Conservation (phyloP, 1,140 invertebrate species). For the Octopus bimaculoides region DNA sequence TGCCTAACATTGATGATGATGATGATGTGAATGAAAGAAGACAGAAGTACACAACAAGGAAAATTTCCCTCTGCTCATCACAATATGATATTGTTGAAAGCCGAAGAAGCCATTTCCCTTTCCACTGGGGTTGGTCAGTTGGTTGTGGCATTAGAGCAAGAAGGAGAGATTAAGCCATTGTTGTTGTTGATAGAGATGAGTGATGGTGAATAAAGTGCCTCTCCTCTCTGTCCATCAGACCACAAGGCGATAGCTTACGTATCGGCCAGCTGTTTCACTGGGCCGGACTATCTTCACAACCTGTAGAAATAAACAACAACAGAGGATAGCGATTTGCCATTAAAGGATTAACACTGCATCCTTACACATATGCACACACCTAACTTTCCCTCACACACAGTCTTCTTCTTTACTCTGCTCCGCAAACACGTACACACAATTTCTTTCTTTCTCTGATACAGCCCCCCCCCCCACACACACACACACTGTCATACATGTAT, state of each 20-base stretch:
- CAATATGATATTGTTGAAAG: not conserved
- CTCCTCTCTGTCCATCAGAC: constrained; percentile 63
- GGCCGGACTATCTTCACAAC: constrained; percentile 97
- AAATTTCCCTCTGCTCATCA: not conserved
- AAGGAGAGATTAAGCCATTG: not conserved
- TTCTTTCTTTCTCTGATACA: no score
- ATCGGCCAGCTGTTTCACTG: constrained; percentile 96
- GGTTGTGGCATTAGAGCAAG: no score
- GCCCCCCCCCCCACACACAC: no score
- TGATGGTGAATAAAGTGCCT: not conserved
- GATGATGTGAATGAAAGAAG: no score
- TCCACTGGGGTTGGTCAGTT: not conserved
- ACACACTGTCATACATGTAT: no score
- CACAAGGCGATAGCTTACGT: constrained; percentile 96
- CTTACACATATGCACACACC: no score
- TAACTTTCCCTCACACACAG: no score
- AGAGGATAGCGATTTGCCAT: not conserved
- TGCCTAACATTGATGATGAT: no score
- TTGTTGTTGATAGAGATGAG: not conserved
- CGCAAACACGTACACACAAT: no score
- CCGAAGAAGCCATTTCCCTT: not conserved
- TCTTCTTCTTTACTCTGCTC: no score
- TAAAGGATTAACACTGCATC: no score
- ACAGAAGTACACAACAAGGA: no score
- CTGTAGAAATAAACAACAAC: constrained; percentile 60